Percentiles rank a stretch among this genome's conserved stretches.
Evolutionary conservation across 1,140 invertebrate genomes (phyloP).

Genomic region (Conus betulinus): DNA sequence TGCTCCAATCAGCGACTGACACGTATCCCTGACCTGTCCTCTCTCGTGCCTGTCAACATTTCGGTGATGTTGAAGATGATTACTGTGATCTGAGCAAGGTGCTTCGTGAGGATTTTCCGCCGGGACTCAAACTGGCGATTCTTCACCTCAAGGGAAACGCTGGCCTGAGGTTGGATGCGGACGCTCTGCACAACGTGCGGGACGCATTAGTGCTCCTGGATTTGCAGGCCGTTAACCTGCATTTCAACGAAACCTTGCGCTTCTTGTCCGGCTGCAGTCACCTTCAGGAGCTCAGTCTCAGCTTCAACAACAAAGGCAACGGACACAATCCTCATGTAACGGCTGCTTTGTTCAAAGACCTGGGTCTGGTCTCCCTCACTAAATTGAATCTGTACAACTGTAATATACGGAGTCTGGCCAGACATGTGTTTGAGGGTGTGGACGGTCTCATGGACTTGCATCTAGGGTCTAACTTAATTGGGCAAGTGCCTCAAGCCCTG

Average conservation of each 20-base stretch:
- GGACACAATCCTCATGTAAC: slow-evolving; percentile 3
- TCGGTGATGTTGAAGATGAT: slow-evolving; percentile 32
- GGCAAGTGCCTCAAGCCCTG: slow-evolving; percentile 8
- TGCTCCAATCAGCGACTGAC: slow-evolving; percentile 22
- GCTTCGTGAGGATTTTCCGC: slow-evolving; percentile 3
- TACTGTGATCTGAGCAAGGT: slow-evolving; percentile 33
- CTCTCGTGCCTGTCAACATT: slow-evolving; percentile 14
- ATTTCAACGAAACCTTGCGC: slow-evolving; percentile 22
- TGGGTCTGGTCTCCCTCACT: slow-evolving; percentile 22
- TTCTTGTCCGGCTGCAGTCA: slow-evolving; percentile 8
- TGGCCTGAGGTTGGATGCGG: background rate
- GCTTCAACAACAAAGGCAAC: slow-evolving; percentile 36
- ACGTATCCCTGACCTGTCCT: slow-evolving; percentile 18
- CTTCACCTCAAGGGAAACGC: slow-evolving; percentile 32
- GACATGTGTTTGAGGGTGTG: slow-evolving; percentile 19
- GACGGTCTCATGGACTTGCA: slow-evolving; percentile 9
- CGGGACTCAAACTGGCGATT: slow-evolving; percentile 12
- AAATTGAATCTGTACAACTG: slow-evolving; percentile 33
- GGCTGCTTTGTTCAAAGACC: slow-evolving; percentile 7
- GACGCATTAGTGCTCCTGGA: slow-evolving; percentile 25
- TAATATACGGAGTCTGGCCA: slow-evolving; percentile 23
- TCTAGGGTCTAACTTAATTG: slow-evolving; percentile 29
- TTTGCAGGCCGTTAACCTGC: slow-evolving; percentile 29
- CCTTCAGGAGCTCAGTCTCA: slow-evolving; percentile 33
- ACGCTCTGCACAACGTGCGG: slow-evolving; percentile 1